Base-by-base conservation (phyloP, 2,797 vertebrate genomes). In the Girardinus metallicus region DNA sequence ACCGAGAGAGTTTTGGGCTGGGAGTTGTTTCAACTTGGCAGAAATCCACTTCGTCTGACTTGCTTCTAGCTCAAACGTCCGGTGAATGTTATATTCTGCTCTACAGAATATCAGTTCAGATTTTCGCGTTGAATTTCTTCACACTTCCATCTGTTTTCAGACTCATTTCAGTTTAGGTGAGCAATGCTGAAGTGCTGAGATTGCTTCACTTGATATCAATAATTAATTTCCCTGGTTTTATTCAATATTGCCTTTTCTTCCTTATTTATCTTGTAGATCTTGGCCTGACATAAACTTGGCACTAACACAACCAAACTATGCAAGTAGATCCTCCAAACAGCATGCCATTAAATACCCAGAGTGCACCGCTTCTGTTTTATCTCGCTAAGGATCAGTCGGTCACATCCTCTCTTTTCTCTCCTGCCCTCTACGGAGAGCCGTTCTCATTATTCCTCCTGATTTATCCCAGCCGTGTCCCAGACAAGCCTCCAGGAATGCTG, bases 401-500 rank as follows among this genome's bases (percentile, higher is more conserved):
- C n/a, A 76, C 51, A 82, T 43, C 81, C 82, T 15, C 4, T 41
- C 79, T 81, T 80, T 75, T 85, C 85, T 46, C 41, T 31, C 77
- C 84, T 85, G 49, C 68, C 71, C 77, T 79, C 72, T 84, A 10
- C 66, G 82, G 84, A 89, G 89, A 90, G 74, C 83, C 87, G 87
- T 75, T 78, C 88, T 85, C 80, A 82, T 87, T 90, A 87, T 86
- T 89, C 83, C 83, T 71, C 29, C 31, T 89, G 87, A 92, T 93
- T 90, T 90, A 91, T 92, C 90, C 91, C 83, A 7, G 80, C 80
- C 85, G 72, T 87, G 89, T 91, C 87, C 83, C 83, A 81, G 86
- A 92, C 82, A 46, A 91, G 83, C 77, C 88, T 91, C 78, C 76
- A 79, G 88, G 91, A 92, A 93, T 86, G 85, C 85, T 29, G 74